Evolutionary conservation across 2,888 invertebrate genomes (phyloP), one percentile per base, ranked within the genome.

Genomic region (Amaurobius ferox): DNA sequence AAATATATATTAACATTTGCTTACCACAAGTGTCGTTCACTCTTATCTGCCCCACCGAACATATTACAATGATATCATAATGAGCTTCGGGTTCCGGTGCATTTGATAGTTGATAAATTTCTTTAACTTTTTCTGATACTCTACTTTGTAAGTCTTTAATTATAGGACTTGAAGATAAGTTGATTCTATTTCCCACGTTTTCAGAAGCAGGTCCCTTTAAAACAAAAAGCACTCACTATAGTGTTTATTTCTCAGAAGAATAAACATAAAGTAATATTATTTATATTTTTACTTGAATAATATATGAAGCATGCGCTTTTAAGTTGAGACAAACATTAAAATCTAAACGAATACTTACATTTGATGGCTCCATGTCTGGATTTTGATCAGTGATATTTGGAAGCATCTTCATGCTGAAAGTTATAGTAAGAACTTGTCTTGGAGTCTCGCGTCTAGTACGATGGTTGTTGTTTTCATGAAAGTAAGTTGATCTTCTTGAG

Each of bases 11-110:
- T 35, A 35, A 35, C 5, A 35, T 35, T 35, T 23, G 64, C 71
- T 77, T 83, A 83, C 83, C 28, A 32, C 83, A 83, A 11, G 48
- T 35, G 11, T 76, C 39, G 16, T 77, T 66, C 0, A 48, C 35
- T 23, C 23, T 71, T 6, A 83, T 70, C 48, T 83, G 83, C 16
- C 83, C 83, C 19, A 55, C 28, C 0, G 71, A 66, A 11, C 83
- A 83, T 29, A 83, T 40, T 0, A 19, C 9, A 28, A 32, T 32
- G 23, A 83, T 28, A 28, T 64, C 35, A n/a, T 55, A 71, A n/a
- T 29, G 44, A 0, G 66, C 32, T 48, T 64, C 13, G 1, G 83
- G 77, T 16, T 66, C 13, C 13, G 70, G 48, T 7, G 66, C 48
- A 29, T 62, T 19, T n/a, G 48, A 0, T 5, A 77, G 2, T 23